These are phyloP conservation scores for Rhagoletis pomonella DNA, from an alignment of 1,140 invertebrate genomes.

Conservation along the genomic window DNA sequence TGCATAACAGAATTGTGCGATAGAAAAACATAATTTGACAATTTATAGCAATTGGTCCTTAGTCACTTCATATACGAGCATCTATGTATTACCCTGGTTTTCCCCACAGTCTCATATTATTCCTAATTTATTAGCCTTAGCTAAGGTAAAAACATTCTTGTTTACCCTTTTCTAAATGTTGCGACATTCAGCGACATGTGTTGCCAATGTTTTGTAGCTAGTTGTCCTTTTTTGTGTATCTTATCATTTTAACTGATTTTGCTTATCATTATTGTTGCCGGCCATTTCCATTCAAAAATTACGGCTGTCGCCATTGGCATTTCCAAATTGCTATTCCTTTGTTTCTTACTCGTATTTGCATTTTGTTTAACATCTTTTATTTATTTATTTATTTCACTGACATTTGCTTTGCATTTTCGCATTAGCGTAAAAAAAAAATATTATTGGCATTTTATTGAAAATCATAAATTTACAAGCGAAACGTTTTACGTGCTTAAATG, in stretches of 20 bases:
- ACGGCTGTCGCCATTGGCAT: conserved; percentile 31
- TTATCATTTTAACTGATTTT: background rate
- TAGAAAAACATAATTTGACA: conserved; percentile 44
- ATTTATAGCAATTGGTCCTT: conserved; percentile 19
- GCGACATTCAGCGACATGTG: conserved; percentile 34
- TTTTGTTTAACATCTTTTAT: conserved; percentile 16
- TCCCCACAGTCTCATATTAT: conserved; percentile 2
- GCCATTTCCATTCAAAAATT: conserved; percentile 10
- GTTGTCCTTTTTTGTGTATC: background rate
- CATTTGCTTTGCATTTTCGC: conserved; percentile 23
- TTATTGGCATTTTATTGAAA: conserved; percentile 42
- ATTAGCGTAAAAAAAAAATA: conserved; percentile 40
- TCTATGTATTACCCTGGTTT: background rate
- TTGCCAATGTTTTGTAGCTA: conserved; percentile 26
- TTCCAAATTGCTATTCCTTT: conserved; percentile 4
- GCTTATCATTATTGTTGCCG: conserved; percentile 31
- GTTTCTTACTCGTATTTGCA: conserved; percentile 15
- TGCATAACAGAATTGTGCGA: background rate
- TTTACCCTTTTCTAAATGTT: conserved; percentile 21
- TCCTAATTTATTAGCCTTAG: conserved; percentile 26
- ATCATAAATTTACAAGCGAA: conserved; percentile 38
- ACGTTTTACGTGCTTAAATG: background rate
- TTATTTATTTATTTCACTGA: conserved; percentile 33
- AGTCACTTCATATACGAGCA: background rate
- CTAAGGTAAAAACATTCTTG: background rate